Evolutionary conservation across 2,113 vertebrate genomes (phyloP), one percentile per base, ranked within the genome.

Genomic region (Percina caprodes): DNA sequence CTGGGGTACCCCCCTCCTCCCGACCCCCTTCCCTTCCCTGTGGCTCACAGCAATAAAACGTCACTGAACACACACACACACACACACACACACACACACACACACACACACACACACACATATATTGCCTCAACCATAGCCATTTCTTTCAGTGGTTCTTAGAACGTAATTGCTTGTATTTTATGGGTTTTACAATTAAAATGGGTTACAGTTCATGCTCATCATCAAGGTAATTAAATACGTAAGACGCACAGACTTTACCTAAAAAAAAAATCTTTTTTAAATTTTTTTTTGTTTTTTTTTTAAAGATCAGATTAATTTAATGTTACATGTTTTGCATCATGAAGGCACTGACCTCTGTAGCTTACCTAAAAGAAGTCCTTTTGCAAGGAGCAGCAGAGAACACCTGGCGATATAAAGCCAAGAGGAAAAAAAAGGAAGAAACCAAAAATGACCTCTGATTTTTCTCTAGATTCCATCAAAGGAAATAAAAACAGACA

Each of bases 11-110:
- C 39, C 6, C 35, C 6, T 2, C 35, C 6, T n/a, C 33, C 6
- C 35, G 2, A 10, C 39, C 39, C 9, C 39, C 39, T 87, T 82
- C 77, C 59, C 81, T 10, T 67, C 26, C 82, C 79, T 79, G 58
- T 74, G 59, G 72, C 70, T 86, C 68, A 71, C 48, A 78, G 77
- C 79, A 80, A 71, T 89, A 90, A 90, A 93, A 91, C 59, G 52
- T 81, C 30, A 49, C 23, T 42, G 55, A 74, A 66, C 52, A 2
- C 60, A 69, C 63, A 51, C 61, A 69, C 39, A 42, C 49, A 67
- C 54, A 24, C 35, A 52, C 60, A 62, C 69, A 61, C 52, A 61
- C 80, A 72, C 71, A 76, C 56, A 72, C 39, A 77, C 51, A 30
- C 56, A 55, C 56, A 78, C 75, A 80, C 69, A 59, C 42, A 74